Base-by-base conservation (phyloP, 2,888 invertebrate genomes). In the Amphiduros pacificus region DNA sequence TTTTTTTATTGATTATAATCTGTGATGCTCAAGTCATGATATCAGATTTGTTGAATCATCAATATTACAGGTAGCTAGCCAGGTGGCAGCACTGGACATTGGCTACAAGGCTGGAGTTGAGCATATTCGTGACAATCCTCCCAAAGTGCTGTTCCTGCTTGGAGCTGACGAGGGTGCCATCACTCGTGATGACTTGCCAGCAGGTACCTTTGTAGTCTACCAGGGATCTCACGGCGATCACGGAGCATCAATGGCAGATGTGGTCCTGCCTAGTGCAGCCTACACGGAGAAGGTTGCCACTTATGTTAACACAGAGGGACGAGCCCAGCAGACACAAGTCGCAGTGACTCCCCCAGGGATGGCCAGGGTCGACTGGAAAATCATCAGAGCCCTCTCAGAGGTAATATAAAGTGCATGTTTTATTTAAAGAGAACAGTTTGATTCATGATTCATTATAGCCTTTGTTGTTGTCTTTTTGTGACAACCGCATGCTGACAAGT, bases 201-300 rank as follows among this genome's bases (percentile, higher is more conserved):
- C 88, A 60, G 91, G 90, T 78, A 90, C 91, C 65, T 90, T 91
- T 67, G 88, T 99, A 63, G 89, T 99, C 70, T 99, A 99, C 72
- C 85, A 85, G 69, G 71, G 71, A 55, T 68, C 67, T 85, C 98
- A 98, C 84, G 99, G 99, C 63, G 99, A 99, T 83, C 86, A 84
- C 63, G 98, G 98, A 58, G 99, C 98, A 0, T 84, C 88, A 44
- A 90, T 94, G 69, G 98, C 99, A 40, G 96, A 99, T 84, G 88
- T 93, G 1, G 88, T 99, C 62, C 84, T 99, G 14, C 95, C 99
- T 1, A 85, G 97, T 65, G 94, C 95, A 5, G 97, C 99, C 0
- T 99, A 98, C 84, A 99, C 99, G 0, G 99, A 99, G 87, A 99
- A 99, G 85, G 90, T 92, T 80, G 95, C 89, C n/a, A 95, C 93